phyloP scores from a whole-genome alignment of 2,888 invertebrate genomes.

The Disparrhopalites patrizii region DNA sequence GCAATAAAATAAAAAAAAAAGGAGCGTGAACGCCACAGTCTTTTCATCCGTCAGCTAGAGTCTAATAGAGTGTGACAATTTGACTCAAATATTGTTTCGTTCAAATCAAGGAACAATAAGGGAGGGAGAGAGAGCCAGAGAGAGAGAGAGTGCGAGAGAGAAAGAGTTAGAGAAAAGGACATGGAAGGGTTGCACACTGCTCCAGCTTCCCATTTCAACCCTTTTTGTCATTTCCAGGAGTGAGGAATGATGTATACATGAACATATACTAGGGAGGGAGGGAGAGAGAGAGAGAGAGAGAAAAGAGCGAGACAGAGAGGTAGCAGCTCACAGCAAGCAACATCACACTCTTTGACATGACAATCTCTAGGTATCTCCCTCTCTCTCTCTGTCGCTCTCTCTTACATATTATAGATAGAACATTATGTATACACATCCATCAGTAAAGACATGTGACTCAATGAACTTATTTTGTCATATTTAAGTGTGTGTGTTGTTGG shows the following conservation, averaged over 20 bases:
- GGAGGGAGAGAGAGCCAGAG: too few species aligned
- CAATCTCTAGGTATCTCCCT: background rate
- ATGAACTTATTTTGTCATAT: background rate
- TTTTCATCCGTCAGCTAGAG: conserved; percentile 28
- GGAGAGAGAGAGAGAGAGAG: background rate
- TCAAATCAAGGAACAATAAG: conserved; percentile 44
- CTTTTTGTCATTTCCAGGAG: conserved; percentile 33
- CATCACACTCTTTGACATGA: conserved; percentile 20
- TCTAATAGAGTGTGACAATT: conserved; percentile 49
- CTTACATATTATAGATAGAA: background rate
- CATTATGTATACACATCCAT: conserved; percentile 19
- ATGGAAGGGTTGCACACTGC: conserved; percentile 37
- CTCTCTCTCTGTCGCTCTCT: background rate
- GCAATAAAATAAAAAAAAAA: conserved; percentile 26
- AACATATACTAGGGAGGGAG: background rate
- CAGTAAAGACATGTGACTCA: conserved; percentile 15
- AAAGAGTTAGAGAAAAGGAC: too few species aligned
- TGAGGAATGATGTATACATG: too few species aligned
- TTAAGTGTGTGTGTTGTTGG: background rate
- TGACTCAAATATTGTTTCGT: conserved; percentile 49
- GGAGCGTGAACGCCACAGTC: conserved; percentile 29
- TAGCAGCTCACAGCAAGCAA: conserved; percentile 23
- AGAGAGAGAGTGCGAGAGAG: too few species aligned
- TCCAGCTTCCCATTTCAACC: conserved; percentile 29
- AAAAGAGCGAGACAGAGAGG: too few species aligned